These are phyloP conservation scores for Acrobeloides nanus DNA, from an alignment of 2,888 invertebrate species.

Conservation along the genomic window DNA sequence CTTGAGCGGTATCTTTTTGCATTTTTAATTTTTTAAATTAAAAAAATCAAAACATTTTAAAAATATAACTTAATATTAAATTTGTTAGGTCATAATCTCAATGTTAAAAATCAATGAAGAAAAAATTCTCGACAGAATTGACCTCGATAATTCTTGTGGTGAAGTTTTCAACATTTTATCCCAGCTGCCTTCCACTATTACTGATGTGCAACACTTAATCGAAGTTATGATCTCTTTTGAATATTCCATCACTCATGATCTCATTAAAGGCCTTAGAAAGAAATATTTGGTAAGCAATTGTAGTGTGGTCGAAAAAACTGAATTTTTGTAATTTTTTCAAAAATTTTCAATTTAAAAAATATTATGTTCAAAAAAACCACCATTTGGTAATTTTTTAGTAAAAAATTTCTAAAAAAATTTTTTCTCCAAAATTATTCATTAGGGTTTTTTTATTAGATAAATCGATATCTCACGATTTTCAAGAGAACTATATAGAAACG, in stretches of 20 bases:
- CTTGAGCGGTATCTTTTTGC: conserved; percentile 1
- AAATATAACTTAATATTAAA: not conserved
- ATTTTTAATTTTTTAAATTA: too few species aligned
- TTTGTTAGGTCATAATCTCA: conserved; percentile 40
- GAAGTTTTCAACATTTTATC: conserved; percentile 95
- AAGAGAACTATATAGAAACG: too few species aligned
- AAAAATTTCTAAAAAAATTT: too few species aligned
- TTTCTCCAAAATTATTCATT: too few species aligned
- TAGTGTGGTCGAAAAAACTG: not conserved
- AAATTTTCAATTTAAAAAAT: not conserved
- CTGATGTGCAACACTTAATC: conserved; percentile 35
- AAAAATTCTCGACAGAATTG: conserved; percentile 64
- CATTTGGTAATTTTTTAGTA: too few species aligned
- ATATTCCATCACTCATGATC: conserved; percentile 47
- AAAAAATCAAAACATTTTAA: too few species aligned
- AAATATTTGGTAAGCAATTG: conserved; percentile 38
- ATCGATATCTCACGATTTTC: too few species aligned
- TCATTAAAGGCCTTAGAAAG: conserved; percentile 38
- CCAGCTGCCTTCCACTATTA: conserved; percentile 67
- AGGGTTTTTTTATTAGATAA: too few species aligned
- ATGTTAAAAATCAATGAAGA: conserved; percentile 62
- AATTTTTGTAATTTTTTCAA: not conserved
- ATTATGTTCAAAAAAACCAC: conserved; percentile 68
- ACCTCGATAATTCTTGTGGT: conserved; percentile 63
- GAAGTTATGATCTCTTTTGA: conserved; percentile 51